Conservation (phyloP, 2,113 vertebrate genomes). For the Upupa epops region DNA sequence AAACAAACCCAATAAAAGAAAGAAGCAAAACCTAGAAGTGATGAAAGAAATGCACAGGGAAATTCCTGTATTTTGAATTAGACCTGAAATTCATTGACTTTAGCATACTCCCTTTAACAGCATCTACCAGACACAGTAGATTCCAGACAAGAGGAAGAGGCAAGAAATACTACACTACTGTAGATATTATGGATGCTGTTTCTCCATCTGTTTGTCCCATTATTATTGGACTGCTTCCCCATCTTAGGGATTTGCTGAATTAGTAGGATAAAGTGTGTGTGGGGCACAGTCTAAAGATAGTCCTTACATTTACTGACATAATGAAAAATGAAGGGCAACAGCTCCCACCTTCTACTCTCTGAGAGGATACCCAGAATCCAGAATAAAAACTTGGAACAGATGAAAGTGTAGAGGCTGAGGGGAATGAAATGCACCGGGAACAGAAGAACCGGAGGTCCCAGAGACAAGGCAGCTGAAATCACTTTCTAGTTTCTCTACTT, state of each 20-base stretch:
- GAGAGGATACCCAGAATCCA: background rate
- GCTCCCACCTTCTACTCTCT: background rate
- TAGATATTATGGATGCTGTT: background rate
- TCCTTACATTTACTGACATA: background rate
- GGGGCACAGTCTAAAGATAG: background rate
- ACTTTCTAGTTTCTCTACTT: background rate
- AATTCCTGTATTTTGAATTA: background rate
- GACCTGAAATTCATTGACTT: background rate
- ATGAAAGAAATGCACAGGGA: background rate
- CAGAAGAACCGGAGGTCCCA: background rate
- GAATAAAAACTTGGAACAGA: background rate
- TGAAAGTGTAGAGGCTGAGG: background rate
- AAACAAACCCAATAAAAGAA: background rate
- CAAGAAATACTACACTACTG: slow-evolving; percentile 13
- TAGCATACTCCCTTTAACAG: background rate
- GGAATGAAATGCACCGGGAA: background rate
- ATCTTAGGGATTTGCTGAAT: background rate
- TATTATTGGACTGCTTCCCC: slow-evolving; percentile 17
- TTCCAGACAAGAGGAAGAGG: slow-evolving; percentile 14
- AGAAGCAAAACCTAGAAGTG: background rate
- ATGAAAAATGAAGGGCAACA: background rate
- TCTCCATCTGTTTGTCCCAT: slow-evolving; percentile 31
- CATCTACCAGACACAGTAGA: background rate
- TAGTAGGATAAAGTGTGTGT: background rate
- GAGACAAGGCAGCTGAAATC: background rate